A percentile compares a stretch with the other conserved stretches of the same genome.
Conservation (phyloP, 2,888 invertebrate genomes). For the Drosophila formosana region DNA sequence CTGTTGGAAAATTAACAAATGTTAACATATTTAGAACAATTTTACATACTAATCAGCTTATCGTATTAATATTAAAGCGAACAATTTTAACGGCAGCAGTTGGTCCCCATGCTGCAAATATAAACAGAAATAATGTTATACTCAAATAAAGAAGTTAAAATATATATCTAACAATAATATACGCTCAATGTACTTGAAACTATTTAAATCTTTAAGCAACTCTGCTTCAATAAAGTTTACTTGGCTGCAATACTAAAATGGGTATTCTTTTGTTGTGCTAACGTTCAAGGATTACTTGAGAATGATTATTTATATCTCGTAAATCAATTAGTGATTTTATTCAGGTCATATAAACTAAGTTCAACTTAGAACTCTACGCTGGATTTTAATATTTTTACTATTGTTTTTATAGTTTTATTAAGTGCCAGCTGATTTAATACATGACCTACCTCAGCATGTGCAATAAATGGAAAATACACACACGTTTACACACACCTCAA, state of each 20-base stretch:
- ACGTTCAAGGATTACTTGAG: not conserved
- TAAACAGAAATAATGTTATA: conserved; percentile 16
- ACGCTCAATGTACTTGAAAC: conserved; percentile 10
- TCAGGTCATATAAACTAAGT: conserved; percentile 6
- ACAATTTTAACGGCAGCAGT: conserved; percentile 38
- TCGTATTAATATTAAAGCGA: not conserved
- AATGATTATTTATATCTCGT: not conserved
- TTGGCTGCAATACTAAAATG: conserved; percentile 11
- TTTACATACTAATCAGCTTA: conserved; percentile 35
- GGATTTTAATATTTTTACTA: not conserved
- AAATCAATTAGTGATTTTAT: not conserved
- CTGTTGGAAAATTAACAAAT: conserved; percentile 16
- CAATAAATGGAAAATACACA: conserved; percentile 39
- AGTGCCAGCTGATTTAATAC: conserved; percentile 58
- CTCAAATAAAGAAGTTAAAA: conserved; percentile 11
- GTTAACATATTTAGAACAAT: conserved; percentile 47
- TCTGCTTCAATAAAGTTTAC: conserved; percentile 58
- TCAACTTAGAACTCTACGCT: conserved; percentile 4
- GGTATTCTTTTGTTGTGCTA: not conserved
- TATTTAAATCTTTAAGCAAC: conserved; percentile 16
- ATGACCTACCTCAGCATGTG: conserved; percentile 77
- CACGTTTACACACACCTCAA: conserved; percentile 48
- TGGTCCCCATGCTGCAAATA: conserved; percentile 55
- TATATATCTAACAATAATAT: conserved; percentile 10
- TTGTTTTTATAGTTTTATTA: conserved; percentile 11